Percentiles rank a stretch among this genome's conserved stretches.
Evolutionary conservation across 2,797 vertebrate genomes (phyloP).

Genomic region (Echiichthys vipera): DNA sequence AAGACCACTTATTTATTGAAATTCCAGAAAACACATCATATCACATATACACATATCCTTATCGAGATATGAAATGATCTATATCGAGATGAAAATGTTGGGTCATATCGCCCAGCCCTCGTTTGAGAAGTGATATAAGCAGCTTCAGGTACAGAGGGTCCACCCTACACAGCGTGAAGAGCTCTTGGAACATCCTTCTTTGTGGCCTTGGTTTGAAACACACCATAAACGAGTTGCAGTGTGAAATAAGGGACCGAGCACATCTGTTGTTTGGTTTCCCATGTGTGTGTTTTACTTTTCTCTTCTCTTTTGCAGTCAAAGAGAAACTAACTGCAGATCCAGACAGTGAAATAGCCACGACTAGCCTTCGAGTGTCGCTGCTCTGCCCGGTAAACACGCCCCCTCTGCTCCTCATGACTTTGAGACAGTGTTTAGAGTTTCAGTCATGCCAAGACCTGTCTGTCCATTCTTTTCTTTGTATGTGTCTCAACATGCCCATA

Average conservation of each 20-base stretch:
- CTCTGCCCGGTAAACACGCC: constrained; percentile 92
- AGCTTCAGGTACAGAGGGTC: not conserved
- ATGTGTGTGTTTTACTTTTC: constrained; percentile 44
- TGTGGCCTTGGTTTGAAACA: constrained; percentile 6
- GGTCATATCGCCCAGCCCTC: too few species aligned
- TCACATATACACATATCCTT: too few species aligned
- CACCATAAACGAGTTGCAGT: not conserved
- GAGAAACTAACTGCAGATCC: constrained; percentile 97
- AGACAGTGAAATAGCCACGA: constrained; percentile 98
- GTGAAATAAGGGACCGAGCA: constrained; percentile 1
- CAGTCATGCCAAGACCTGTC: constrained; percentile 41
- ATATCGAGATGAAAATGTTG: too few species aligned
- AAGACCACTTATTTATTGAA: too few species aligned
- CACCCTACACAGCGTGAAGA: not conserved
- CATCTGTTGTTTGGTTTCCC: not conserved
- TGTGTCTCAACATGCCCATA: constrained; percentile 25
- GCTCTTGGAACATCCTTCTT: not conserved
- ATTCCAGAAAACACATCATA: too few species aligned
- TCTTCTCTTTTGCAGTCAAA: constrained; percentile 88
- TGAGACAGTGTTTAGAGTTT: constrained; percentile 2
- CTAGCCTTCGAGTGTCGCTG: constrained; percentile 96
- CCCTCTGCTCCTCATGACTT: constrained; percentile 14
- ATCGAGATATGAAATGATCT: too few species aligned
- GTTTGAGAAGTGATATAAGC: constrained; percentile 1
- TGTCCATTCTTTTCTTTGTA: constrained; percentile 16